Conservation (phyloP, 1,140 invertebrate species). For the Drosophila guanche region DNA sequence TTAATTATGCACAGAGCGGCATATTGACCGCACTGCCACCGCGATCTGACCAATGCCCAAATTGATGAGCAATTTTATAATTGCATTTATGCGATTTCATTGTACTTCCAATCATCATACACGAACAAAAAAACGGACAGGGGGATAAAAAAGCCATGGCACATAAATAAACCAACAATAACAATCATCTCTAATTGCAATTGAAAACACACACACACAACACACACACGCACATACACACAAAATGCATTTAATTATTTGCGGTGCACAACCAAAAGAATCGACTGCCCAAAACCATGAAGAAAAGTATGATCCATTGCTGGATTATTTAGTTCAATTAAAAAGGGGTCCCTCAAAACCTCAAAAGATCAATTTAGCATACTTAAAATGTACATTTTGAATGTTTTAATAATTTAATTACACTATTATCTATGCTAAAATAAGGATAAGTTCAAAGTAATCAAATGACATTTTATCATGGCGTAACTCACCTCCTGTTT, state of each 20-base stretch:
- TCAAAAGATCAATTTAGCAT: too few relatives aligned
- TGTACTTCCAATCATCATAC: slow-evolving; percentile 40
- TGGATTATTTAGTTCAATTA: too few relatives aligned
- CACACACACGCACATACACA: slow-evolving; percentile 18
- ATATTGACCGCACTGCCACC: slow-evolving; percentile 64
- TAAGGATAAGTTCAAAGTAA: too few relatives aligned
- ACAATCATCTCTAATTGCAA: slow-evolving; percentile 63
- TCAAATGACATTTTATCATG: too few relatives aligned
- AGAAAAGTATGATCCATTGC: too few relatives aligned
- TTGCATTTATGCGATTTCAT: slow-evolving; percentile 72
- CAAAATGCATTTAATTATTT: slow-evolving; percentile 73
- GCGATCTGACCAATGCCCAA: slow-evolving; percentile 53
- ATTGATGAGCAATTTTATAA: slow-evolving; percentile 80
- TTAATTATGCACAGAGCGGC: slow-evolving; percentile 72
- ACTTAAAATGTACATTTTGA: too few relatives aligned
- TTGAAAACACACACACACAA: slow-evolving; percentile 40
- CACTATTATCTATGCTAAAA: too few relatives aligned
- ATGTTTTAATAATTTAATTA: too few relatives aligned
- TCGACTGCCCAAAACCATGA: neutral
- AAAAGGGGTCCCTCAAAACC: too few relatives aligned
- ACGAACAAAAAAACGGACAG: neutral
- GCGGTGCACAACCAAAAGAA: slow-evolving; percentile 47
- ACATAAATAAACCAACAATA: slow-evolving; percentile 41
- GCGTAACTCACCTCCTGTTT: slow-evolving; percentile 89
- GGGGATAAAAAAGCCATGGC: slow-evolving; percentile 4